Base-by-base conservation (phyloP, 2,888 invertebrate genomes). In the Subacronicta megacephala region DNA sequence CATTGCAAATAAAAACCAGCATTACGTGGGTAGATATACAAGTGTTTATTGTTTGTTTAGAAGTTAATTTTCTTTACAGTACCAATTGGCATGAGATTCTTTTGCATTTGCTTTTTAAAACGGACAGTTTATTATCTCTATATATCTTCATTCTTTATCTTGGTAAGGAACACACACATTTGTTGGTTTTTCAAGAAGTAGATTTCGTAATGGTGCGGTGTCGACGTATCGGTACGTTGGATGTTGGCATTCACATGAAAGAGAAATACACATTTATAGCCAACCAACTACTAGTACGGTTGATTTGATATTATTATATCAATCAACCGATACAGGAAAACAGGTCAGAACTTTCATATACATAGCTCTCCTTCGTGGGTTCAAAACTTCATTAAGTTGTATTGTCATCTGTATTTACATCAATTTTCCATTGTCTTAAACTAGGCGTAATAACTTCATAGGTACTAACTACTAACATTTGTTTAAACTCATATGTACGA, bases 21-120 rank as follows among this genome's bases (percentile, higher is more conserved):
- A 59, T 44, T 51, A 64, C 60, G 51, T 51, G 45, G 38, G 50
- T 62, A n/a, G n/a, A n/a, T n/a, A 49, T 60, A 61, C 36, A 36
- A 62, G 51, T 60, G 61, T 58, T 61, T 54, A 57, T 54, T 69
- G 40, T 55, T 68, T 66, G 52, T 74, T 66, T 55, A 61, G 60
- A 53, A 55, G 57, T 59, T 55, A 53, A 62, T 69, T 66, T 75
- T 72, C 51, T 69, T 55, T 56, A 55, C 52, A 46, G 20, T 44
- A 56, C 35, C 43, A 56, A 66, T 71, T 66, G 55, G 35, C 61
- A 53, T 53, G 40, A 55, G 52, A 37, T 55, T 23, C 15, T 29
- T 47, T 63, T 57, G 47, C 15, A 40, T 20, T 52, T 13, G 18
- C 52, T 42, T 70, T 45, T 44, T 54, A 50, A 59, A 33, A 33